Conservation (phyloP, 2,888 invertebrate genomes). For the Flabesymbios commensalis region DNA sequence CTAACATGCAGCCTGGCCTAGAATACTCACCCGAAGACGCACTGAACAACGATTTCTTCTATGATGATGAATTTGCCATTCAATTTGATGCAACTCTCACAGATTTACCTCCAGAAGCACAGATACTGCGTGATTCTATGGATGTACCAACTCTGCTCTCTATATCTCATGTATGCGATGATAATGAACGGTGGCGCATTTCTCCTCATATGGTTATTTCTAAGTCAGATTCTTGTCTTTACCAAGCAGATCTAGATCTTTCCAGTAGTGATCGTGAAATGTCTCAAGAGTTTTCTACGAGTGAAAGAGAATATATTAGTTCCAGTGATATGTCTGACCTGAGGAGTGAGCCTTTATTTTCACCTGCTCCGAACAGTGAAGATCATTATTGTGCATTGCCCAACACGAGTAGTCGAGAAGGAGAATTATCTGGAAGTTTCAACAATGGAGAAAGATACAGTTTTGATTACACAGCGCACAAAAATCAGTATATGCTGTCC, state of each 20-base stretch:
- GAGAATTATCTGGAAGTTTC: constrained; percentile 5
- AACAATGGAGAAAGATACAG: background rate
- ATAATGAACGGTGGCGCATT: constrained; percentile 4
- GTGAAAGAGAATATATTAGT: constrained; percentile 6
- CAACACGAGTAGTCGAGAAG: background rate
- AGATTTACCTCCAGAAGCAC: constrained; percentile 9
- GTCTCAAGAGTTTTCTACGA: constrained; percentile 8
- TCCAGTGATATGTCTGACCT: constrained; percentile 30
- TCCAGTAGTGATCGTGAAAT: constrained; percentile 18
- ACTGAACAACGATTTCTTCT: constrained; percentile 57
- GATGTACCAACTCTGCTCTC: constrained; percentile 13
- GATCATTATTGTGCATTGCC: background rate
- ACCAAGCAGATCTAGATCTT: constrained; percentile 25
- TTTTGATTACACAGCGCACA: constrained; percentile 28
- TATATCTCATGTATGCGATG: constrained; percentile 7
- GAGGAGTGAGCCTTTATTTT: constrained; percentile 22
- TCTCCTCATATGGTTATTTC: constrained; percentile 16
- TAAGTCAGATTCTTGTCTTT: constrained; percentile 35
- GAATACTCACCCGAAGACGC: constrained; percentile 43
- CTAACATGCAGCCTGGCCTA: background rate
- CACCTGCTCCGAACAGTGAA: constrained; percentile 12
- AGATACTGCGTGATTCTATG: constrained; percentile 21
- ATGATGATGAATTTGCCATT: constrained; percentile 58
- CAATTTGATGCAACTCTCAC: constrained; percentile 35
- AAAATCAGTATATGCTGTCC: constrained; percentile 35